Base-by-base conservation (phyloP, 1,140 invertebrate species). In the Scylla paramamosain region DNA sequence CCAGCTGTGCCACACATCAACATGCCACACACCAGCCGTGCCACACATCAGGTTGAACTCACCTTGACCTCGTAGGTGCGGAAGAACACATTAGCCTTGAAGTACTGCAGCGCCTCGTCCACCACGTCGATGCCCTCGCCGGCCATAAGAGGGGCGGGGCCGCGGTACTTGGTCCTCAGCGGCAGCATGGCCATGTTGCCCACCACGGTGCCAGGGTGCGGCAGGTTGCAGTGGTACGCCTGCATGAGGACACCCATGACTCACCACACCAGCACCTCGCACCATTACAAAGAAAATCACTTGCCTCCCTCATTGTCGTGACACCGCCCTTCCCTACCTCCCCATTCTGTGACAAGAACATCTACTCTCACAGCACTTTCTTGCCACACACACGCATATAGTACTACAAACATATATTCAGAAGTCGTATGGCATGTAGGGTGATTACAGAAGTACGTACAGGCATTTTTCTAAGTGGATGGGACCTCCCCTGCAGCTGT, bases 11-110 rank as follows among this genome's bases (percentile, higher is more conserved):
- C 52, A 59, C 52, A 59, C 67, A 77, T n/a, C 10, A 7, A 6
- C 39, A 6, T 39, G 39, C 12, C 52, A 59, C 52, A 59, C 67
- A 39, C 39, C 1, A 39, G 39, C 39, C 39, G 39, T 39, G 39
- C 12, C 52, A 59, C 52, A 59, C 67, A 77, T n/a, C 10, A 7
- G 12, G 52, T 8, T 20, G 25, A 46, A 87, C 91, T 77, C 97
- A 98, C 98, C 98, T 99, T 99, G 93, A 99, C 99, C 97, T 99
- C 99, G 97, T 99, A 99, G 84, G 99, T 99, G 96, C 99, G 98
- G 97, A 99, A 99, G 97, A 99, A 99, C 10, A 99, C 99, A 97
- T 99, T 99, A 1, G 99, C 99, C 97, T 99, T 99, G 97, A 99
- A 99, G 97, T 98, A 99, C 96, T 98, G 98, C 14, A 99, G 97